These are phyloP conservation scores for Grammomys surdaster DNA, from an alignment of 2,113 vertebrate species.

Conservation along the genomic window DNA sequence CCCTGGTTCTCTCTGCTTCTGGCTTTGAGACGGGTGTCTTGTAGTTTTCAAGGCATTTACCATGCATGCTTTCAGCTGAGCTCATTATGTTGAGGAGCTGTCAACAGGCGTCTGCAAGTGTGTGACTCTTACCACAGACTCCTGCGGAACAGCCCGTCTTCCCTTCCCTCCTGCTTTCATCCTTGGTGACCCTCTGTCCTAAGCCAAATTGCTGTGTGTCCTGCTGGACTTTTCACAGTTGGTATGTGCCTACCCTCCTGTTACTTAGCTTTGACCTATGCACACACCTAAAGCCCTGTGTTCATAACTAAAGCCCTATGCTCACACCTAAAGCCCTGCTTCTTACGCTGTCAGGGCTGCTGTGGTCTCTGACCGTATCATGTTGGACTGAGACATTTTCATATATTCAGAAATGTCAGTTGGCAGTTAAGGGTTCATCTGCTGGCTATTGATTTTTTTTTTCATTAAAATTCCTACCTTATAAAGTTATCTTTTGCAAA, in stretches of 20 bases:
- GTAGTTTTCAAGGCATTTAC: background rate
- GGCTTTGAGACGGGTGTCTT: background rate
- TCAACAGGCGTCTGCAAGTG: background rate
- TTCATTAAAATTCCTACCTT: background rate
- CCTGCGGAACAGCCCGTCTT: background rate
- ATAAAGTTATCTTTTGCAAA: background rate
- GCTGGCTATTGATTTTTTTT: background rate
- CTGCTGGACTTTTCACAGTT: background rate
- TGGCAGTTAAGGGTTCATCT: background rate
- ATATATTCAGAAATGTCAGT: background rate
- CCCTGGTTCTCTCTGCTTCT: background rate
- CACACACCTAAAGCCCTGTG: background rate
- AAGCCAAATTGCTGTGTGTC: background rate
- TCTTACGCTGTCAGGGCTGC: background rate
- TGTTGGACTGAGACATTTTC: background rate
- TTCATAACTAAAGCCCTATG: too few relatives aligned
- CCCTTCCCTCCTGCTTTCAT: background rate
- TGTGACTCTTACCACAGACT: too few relatives aligned
- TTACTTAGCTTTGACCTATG: background rate
- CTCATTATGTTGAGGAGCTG: background rate
- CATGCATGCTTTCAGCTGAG: background rate
- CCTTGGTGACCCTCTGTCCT: background rate
- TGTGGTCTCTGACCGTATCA: background rate
- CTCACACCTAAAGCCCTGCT: background rate
- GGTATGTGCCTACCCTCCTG: background rate